Percentiles rank a stretch among this genome's conserved stretches.
phyloP scores from a whole-genome alignment of 2,888 invertebrate species.

The Mesoligia furuncula region DNA sequence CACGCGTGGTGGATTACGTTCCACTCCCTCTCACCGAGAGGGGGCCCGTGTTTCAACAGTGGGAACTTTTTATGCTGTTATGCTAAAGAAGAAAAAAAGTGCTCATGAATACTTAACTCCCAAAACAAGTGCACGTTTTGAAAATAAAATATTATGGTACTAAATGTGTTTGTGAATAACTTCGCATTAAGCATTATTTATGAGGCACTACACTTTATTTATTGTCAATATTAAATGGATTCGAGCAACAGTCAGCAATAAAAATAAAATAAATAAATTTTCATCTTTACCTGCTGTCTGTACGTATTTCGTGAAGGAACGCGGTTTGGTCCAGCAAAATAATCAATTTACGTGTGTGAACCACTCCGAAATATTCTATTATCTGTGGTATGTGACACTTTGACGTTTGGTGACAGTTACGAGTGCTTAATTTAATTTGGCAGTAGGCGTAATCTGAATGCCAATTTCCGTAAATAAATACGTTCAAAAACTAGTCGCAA shows the following conservation, averaged over 20 bases:
- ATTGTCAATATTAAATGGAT: conserved; percentile 14
- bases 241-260: conserved; percentile 25
- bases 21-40: too few species aligned
- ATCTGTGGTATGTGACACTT: conserved; percentile 56
- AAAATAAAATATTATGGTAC: background rate
- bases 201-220: conserved; percentile 8
- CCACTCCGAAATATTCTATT: conserved; percentile 42
- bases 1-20: too few species aligned
- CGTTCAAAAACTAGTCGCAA: background rate
- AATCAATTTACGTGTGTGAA: conserved; percentile 61
- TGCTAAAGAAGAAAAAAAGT: too few species aligned
- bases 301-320: conserved; percentile 76
- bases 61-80: too few species aligned
- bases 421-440: conserved; percentile 1
- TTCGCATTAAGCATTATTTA: conserved; percentile 7
- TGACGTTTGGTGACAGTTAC: conserved; percentile 49
- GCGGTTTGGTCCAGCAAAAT: conserved; percentile 63
- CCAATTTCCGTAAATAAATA: background rate
- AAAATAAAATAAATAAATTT: conserved; percentile 42
- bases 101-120: background rate
- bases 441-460: background rate
- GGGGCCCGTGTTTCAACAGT: too few species aligned
- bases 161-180: background rate
- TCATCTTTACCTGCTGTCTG: conserved; percentile 63
- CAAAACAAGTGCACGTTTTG: background rate